Evolutionary conservation across 2,113 vertebrate species (phyloP).

Genomic region (Corythoichthys haematopterus): DNA sequence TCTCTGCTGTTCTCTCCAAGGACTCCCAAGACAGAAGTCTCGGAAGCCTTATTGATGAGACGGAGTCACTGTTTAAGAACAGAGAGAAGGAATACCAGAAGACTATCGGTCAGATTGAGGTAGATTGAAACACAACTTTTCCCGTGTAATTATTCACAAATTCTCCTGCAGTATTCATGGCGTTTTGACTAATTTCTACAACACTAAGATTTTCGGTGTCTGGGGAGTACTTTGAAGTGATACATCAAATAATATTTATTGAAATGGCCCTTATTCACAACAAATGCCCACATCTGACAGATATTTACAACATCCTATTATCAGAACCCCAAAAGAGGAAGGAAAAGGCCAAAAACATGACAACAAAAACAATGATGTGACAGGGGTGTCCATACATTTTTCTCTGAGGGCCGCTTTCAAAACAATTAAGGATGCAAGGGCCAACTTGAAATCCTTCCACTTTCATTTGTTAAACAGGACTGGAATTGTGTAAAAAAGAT

Average conservation of each 20-base stretch:
- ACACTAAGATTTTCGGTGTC: neutral
- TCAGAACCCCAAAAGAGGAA: too few relatives aligned
- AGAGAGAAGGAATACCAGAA: slow-evolving; percentile 96
- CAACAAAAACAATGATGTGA: too few relatives aligned
- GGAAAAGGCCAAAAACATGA: too few relatives aligned
- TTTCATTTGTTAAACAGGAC: too few relatives aligned
- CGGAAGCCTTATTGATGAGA: slow-evolving; percentile 92
- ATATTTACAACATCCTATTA: too few relatives aligned
- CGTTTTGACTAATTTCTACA: neutral
- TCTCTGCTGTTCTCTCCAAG: slow-evolving; percentile 45
- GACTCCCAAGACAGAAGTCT: slow-evolving; percentile 85
- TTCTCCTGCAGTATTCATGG: neutral
- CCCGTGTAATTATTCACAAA: neutral
- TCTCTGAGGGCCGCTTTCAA: too few relatives aligned
- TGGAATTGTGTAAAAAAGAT: too few relatives aligned
- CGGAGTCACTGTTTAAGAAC: slow-evolving; percentile 92
- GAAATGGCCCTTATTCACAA: too few relatives aligned
- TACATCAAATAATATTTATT: neutral
- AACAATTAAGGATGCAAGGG: too few relatives aligned
- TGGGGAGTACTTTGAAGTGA: neutral
- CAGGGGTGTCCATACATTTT: too few relatives aligned
- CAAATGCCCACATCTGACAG: too few relatives aligned
- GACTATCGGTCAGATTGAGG: slow-evolving; percentile 96
- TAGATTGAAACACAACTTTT: slow-evolving; percentile 39
- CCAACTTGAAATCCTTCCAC: too few relatives aligned